Base-by-base conservation (phyloP, 2,797 vertebrate species). In the Notolabrus celidotus region DNA sequence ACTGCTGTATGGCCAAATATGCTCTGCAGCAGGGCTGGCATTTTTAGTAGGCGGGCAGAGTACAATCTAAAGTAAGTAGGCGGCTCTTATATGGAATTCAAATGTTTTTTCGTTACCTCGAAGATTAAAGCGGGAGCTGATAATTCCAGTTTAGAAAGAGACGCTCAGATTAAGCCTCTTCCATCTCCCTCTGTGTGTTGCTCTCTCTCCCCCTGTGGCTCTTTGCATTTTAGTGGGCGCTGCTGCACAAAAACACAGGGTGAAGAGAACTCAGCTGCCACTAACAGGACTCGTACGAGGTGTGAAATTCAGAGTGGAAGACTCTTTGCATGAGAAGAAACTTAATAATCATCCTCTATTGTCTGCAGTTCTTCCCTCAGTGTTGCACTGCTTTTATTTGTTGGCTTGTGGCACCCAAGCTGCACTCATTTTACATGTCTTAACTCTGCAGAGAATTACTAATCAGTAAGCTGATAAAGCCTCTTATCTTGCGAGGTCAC, bases 61-160 rank as follows among this genome's bases (percentile, higher is more conserved):
- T 76, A 86, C 80, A 87, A 84, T 86, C 82, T 67, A 59, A 27
- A 42, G 31, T 63, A 79, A 47, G 90, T 89, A 82, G 86, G 90
- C 56, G 85, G 83, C 83, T 84, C 84, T 89, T 84, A 88, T 84
- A 88, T 86, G 82, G 83, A 74, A 84, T 89, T 92, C 71, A 84
- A 72, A 90, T 86, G 73, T 84, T 34, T 3, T 34, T 89, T 86
- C 39, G 39, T 46, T 72, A 83, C 67, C 75, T 80, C 42, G 1
- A 46, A 87, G 87, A 91, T 85, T 88, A 84, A 77, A 80, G 45
- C 47, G 20, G 41, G 57, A 79, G 69, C 42, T 77, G 79, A 86
- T 83, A 66, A 83, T 83, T 89, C 71, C 65, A 84, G 69, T 89
- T 83, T 68, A 31, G 34, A 73, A 53, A 39, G 51, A 74, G 65